Percentiles rank a stretch among this genome's conserved stretches.
Conservation (phyloP, 2,113 vertebrate genomes). For the Irena cyanogastra region DNA sequence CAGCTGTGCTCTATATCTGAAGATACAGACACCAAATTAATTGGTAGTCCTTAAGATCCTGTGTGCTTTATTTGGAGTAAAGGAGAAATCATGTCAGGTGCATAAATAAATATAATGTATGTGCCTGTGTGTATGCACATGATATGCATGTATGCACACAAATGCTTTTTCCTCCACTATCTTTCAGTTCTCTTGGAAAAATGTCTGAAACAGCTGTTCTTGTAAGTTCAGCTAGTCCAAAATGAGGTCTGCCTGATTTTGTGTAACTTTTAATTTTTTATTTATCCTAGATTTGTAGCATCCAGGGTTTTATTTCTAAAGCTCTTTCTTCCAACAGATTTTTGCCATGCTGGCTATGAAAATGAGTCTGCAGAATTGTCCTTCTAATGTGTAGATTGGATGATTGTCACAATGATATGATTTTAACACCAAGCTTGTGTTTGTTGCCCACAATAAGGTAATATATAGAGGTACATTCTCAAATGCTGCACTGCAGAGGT, state of each 20-base stretch:
- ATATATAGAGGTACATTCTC: background rate
- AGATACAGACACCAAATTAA: background rate
- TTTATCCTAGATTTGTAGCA: background rate
- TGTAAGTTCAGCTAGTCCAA: background rate
- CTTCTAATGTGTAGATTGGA: background rate
- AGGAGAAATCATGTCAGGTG: background rate
- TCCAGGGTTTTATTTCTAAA: background rate
- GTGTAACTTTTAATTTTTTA: background rate
- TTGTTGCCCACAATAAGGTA: background rate
- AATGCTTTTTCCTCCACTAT: background rate
- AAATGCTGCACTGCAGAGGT: background rate
- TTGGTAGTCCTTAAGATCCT: background rate
- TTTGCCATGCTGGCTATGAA: background rate
- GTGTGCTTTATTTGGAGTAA: background rate
- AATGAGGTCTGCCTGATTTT: background rate
- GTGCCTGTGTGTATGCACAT: background rate
- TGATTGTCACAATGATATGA: background rate
- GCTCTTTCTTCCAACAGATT: background rate
- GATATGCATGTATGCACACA: background rate
- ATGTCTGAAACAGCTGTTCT: background rate
- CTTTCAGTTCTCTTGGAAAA: background rate
- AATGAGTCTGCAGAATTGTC: background rate
- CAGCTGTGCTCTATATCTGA: background rate
- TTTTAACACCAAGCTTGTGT: background rate
- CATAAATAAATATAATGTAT: background rate